Evolutionary conservation across 2,888 invertebrate genomes (phyloP).

Genomic region (Biston stratarius): DNA sequence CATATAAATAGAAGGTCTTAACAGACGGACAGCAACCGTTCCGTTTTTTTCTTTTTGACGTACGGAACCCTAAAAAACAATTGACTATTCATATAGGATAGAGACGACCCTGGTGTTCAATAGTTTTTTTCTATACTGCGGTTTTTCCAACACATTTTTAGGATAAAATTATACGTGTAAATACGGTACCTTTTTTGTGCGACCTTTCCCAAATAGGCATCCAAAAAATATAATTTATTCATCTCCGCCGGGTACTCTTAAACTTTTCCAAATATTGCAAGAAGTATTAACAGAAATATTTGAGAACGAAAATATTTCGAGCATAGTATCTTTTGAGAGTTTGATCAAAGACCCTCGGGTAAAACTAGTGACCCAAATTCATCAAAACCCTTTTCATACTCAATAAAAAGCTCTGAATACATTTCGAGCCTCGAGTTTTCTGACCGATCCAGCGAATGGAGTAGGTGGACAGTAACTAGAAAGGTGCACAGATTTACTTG

Average conservation of each 20-base stretch:
- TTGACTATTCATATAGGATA: no score
- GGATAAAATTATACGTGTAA: not conserved
- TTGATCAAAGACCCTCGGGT: constrained; percentile 39
- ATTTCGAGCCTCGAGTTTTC: constrained; percentile 23
- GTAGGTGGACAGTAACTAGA: not conserved
- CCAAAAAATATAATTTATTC: constrained; percentile 30
- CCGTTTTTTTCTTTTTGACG: no score
- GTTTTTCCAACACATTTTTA: not conserved
- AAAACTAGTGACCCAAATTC: constrained; percentile 41
- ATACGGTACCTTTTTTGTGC: not conserved
- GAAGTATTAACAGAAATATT: constrained; percentile 33
- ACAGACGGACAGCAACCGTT: no score
- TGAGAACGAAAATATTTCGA: constrained; percentile 36
- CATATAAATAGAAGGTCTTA: no score
- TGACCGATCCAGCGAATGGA: constrained; percentile 15
- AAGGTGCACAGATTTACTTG: constrained; percentile 22
- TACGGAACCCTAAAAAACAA: no score
- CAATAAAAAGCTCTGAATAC: constrained; percentile 34
- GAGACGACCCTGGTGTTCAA: no score
- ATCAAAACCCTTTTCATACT: constrained; percentile 39
- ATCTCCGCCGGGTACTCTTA: constrained; percentile 18
- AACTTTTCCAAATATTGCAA: constrained; percentile 28
- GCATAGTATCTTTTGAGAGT: constrained; percentile 38
- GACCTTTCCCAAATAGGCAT: constrained; percentile 6
- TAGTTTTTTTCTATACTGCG: not conserved